These are phyloP conservation scores for Protophormia terraenovae DNA, from an alignment of 2,888 invertebrate species.

Conservation along the genomic window DNA sequence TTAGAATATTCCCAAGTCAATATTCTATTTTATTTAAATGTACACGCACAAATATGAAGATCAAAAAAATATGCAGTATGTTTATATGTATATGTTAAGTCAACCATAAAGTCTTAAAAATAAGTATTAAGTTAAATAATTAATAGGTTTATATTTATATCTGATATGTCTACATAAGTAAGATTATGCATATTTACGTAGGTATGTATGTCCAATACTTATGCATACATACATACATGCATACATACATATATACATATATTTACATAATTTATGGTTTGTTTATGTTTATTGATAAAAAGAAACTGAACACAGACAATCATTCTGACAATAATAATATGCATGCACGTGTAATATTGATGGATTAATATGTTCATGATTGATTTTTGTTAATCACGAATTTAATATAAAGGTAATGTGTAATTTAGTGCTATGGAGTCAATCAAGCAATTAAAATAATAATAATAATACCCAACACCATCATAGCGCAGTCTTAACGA, in stretches of 20 bases:
- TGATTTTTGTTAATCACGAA: background rate
- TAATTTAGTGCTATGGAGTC: no score
- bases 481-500: no score
- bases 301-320: background rate
- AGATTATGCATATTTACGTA: background rate
- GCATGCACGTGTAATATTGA: slow-evolving; percentile 5
- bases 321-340: background rate
- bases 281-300: slow-evolving; percentile 29
- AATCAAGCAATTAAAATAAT: no score
- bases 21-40: background rate
- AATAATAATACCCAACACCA: no score
- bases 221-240: background rate
- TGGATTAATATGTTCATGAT: background rate
- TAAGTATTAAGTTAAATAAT: slow-evolving; percentile 35
- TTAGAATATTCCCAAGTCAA: no score
- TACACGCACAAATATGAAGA: background rate
- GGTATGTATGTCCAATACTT: background rate
- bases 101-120: slow-evolving; percentile 21
- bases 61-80: background rate
- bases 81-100: background rate
- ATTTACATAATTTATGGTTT: slow-evolving; percentile 35
- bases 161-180: background rate
- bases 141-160: slow-evolving; percentile 50
- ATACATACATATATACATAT: background rate
- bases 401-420: background rate